Evolutionary conservation across 2,797 vertebrate genomes (phyloP).

Genomic region (Enteromius thamalakanensis): DNA sequence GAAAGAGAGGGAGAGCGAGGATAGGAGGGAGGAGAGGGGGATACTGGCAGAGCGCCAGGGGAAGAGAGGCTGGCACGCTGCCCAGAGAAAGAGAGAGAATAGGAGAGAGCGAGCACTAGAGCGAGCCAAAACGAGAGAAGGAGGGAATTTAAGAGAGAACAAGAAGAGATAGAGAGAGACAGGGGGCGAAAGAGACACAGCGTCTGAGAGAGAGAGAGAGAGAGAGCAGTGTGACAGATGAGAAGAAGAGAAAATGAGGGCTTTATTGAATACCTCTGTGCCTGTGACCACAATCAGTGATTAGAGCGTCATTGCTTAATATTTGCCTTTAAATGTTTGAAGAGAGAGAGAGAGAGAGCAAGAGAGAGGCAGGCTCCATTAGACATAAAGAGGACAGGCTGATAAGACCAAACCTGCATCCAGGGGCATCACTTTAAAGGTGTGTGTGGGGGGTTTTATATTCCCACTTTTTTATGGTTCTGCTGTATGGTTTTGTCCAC

Average conservation of each 20-base stretch:
- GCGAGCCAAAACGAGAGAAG: conserved; percentile 48
- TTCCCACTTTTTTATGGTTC: conserved; percentile 36
- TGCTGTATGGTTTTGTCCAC: neutral
- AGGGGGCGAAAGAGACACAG: conserved; percentile 38
- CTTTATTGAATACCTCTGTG: conserved; percentile 70
- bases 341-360: neutral
- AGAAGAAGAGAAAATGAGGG: conserved; percentile 71
- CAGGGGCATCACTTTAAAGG: conserved; percentile 26
- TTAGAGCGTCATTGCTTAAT: conserved; percentile 75
- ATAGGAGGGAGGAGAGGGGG: conserved; percentile 62
- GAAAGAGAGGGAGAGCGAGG: conserved; percentile 59
- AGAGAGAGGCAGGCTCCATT: neutral
- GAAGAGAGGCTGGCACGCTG: conserved; percentile 52
- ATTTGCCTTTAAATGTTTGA: conserved; percentile 76
- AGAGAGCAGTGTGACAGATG: conserved; percentile 57
- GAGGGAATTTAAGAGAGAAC: conserved; percentile 38
- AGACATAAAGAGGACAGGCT: conserved; percentile 22
- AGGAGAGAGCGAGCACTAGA: conserved; percentile 37
- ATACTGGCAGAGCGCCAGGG: conserved; percentile 66
- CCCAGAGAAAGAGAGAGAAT: conserved; percentile 46
- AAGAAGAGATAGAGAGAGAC: conserved; percentile 27
- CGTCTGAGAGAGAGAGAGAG: conserved; percentile 37
- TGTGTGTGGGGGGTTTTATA: conserved; percentile 52
- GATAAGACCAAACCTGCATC: conserved; percentile 18
- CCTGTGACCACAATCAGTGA: conserved; percentile 75